Conservation (phyloP, 2,797 vertebrate genomes). For the Danio jaintianensis region DNA sequence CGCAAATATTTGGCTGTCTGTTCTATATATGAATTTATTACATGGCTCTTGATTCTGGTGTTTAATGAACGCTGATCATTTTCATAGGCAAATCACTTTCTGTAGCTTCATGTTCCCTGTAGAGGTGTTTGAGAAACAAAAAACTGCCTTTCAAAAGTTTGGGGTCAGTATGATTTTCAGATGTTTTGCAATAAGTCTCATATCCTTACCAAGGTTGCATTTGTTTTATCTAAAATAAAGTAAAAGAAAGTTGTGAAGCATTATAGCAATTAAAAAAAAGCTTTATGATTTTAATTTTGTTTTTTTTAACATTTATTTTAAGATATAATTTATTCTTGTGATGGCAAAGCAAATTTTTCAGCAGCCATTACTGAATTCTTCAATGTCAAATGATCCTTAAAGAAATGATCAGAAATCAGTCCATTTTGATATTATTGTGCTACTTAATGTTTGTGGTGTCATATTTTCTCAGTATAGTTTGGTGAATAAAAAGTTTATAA, state of each 20-base stretch:
- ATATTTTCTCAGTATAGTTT: neutral
- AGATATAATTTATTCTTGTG: neutral
- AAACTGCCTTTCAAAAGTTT: neutral
- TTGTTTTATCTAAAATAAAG: neutral
- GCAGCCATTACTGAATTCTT: neutral
- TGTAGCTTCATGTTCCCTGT: neutral
- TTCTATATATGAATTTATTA: neutral
- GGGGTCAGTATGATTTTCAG: neutral
- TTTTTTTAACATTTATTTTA: neutral
- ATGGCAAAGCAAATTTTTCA: neutral
- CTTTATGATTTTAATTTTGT: no score
- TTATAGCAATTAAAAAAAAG: neutral
- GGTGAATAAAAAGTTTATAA: neutral
- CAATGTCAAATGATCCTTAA: neutral
- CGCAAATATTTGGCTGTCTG: neutral
- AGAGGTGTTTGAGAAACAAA: neutral
- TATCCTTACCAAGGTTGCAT: neutral
- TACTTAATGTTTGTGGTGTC: neutral
- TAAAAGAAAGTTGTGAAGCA: neutral
- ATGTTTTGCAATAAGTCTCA: neutral
- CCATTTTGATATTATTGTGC: neutral
- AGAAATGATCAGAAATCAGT: no score
- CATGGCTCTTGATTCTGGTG: neutral
- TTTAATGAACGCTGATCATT: neutral
- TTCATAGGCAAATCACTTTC: neutral